Evolutionary conservation across 2,888 invertebrate genomes (phyloP).

Genomic region (Agrypnus murinus): DNA sequence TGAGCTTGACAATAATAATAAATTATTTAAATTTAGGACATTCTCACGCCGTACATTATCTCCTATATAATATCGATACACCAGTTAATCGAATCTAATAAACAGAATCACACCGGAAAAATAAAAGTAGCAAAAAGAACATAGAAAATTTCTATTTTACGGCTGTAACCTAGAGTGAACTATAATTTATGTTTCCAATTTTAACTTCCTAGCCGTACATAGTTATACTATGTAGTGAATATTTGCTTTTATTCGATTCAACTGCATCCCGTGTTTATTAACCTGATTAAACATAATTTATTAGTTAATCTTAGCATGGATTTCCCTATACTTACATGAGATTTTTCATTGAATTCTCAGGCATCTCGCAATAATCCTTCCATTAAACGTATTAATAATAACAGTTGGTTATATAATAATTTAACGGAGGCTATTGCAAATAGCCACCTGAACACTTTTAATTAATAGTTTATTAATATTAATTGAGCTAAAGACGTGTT

Average conservation of each 20-base stretch:
- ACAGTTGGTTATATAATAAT: slow-evolving; percentile 6
- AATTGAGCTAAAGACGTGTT: slow-evolving; percentile 7
- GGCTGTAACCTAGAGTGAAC: too few species aligned
- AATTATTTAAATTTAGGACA: too few species aligned
- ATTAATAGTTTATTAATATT: slow-evolving; percentile 27
- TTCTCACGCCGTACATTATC: too few species aligned
- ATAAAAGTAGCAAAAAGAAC: too few species aligned
- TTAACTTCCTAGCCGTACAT: not conserved
- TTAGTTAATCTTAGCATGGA: not conserved
- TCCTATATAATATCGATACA: too few species aligned
- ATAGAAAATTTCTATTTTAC: too few species aligned
- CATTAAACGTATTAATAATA: slow-evolving; percentile 21
- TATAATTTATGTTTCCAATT: too few species aligned
- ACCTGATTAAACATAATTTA: slow-evolving; percentile 6
- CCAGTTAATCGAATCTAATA: too few species aligned
- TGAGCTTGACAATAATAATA: too few species aligned
- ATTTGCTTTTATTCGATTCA: not conserved
- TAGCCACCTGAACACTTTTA: slow-evolving; percentile 3
- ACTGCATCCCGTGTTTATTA: slow-evolving; percentile 5
- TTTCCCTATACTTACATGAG: slow-evolving; percentile 2
- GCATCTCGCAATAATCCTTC: not conserved
- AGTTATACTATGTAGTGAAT: too few species aligned
- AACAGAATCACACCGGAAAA: too few species aligned
- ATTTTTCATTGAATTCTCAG: not conserved
- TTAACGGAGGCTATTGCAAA: slow-evolving; percentile 1